Evolutionary conservation across 2,888 invertebrate genomes (phyloP), one percentile per base, ranked within the genome.

Genomic region (Halictus quadricinctus): DNA sequence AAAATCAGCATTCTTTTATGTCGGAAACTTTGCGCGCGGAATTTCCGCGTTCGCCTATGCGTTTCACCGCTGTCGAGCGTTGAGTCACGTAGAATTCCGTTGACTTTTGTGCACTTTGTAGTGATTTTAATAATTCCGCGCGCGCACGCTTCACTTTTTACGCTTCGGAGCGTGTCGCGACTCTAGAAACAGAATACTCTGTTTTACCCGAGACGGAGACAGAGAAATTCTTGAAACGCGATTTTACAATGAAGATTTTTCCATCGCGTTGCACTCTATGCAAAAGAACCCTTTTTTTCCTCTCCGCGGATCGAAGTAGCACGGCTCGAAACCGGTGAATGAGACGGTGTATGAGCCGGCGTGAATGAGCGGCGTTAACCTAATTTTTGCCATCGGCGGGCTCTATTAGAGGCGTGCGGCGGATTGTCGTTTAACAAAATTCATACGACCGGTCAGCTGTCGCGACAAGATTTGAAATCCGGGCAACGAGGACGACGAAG

Each of bases 401-500:
- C 21, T 73, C n/a, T 36, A 29, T 73, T 41, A 76, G 36, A 69
- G 74, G 54, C 54, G 54, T 21, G 58, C 64, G 50, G 72, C 54
- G 66, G 72, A 79, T 70, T 41, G 80, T 83, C 76, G 77, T 82
- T 87, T 70, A 82, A 77, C 64, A 73, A 80, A 78, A 73, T 54
- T 85, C 79, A 86, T 54, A 80, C 81, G 72, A 85, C 80, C 78
- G 78, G 73, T 81, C 79, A 76, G 78, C 70, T 41, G 73, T 15
- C 72, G 72, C 66, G 82, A 79, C 73, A 72, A 78, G 79, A 87
- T 88, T 85, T 82, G 69, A 89, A 89, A 89, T 89, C 80, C 64
- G 69, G 72, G 76, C 74, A 81, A 58, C 72, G 64, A 79, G 29
- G 58, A 58, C 64, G 48, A 54, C 50, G 41, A 50, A 43, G 13